phyloP scores from a whole-genome alignment of 2,888 invertebrate genomes.

The Nymphalis c-album region DNA sequence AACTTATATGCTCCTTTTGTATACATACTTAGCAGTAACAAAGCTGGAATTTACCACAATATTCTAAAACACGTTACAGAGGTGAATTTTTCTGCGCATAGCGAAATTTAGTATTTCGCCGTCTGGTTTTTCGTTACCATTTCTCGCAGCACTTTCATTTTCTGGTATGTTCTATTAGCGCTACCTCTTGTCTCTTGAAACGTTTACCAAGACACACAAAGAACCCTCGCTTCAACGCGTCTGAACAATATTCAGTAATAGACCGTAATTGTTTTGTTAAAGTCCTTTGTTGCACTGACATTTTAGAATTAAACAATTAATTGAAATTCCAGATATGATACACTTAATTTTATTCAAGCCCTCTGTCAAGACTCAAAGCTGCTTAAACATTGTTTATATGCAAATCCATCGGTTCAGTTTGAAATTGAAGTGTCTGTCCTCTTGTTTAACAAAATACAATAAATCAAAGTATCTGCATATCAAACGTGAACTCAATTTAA shows the following conservation, averaged over 20 bases:
- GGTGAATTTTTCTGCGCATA: too few species aligned
- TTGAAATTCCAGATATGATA: slow-evolving; percentile 42
- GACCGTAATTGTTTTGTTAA: slow-evolving; percentile 54
- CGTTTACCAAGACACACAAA: slow-evolving; percentile 40
- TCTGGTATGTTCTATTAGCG: slow-evolving; percentile 6
- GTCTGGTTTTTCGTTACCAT: too few species aligned
- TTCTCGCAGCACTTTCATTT: neutral
- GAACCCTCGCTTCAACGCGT: slow-evolving; percentile 51
- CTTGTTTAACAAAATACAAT: neutral
- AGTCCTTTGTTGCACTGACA: slow-evolving; percentile 55
- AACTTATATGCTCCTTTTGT: too few species aligned
- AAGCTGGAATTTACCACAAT: too few species aligned
- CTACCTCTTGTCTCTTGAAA: slow-evolving; percentile 30
- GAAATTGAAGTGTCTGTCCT: neutral
- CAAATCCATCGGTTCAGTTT: slow-evolving; percentile 21
- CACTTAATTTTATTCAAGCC: slow-evolving; percentile 32
- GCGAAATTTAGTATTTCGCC: too few species aligned
- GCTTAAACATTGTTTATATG: slow-evolving; percentile 26
- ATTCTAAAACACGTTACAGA: too few species aligned
- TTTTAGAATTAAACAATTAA: slow-evolving; percentile 54
- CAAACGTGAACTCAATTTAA: too few species aligned
- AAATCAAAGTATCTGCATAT: too few species aligned
- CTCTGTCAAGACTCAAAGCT: slow-evolving; percentile 17
- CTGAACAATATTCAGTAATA: slow-evolving; percentile 56
- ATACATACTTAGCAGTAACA: too few species aligned